Conservation (phyloP, 2,113 vertebrate genomes). For the Tragelaphus scriptus region DNA sequence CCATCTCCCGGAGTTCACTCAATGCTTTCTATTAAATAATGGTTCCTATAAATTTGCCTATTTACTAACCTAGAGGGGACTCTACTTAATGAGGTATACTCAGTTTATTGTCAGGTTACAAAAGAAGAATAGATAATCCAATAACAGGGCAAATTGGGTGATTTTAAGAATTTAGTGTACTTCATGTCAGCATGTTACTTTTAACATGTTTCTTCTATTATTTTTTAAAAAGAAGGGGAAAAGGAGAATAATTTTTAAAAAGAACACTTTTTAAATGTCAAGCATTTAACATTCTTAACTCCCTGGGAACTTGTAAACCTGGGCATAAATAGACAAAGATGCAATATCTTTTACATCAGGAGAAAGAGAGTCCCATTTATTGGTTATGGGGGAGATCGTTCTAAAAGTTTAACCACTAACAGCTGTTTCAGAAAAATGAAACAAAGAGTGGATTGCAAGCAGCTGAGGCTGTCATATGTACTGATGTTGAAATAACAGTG, state of each 20-base stretch:
- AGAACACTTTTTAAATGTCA: neutral
- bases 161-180: neutral
- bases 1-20: too few species aligned
- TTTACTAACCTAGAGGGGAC: neutral
- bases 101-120: neutral
- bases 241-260: neutral
- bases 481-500: neutral
- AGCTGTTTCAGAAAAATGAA: neutral
- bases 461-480: neutral
- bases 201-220: neutral
- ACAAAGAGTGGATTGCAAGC: neutral
- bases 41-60: neutral
- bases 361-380: neutral
- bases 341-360: neutral
- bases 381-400: neutral
- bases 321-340: neutral
- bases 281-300: neutral
- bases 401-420: neutral
- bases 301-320: neutral
- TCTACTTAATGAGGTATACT: neutral
- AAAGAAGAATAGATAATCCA: neutral
- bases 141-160: neutral
- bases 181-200: neutral
- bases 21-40: neutral
- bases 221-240: neutral